These are phyloP conservation scores for Leptinotarsa peninsularis DNA, from an alignment of 2,888 invertebrate genomes.

Conservation along the genomic window DNA sequence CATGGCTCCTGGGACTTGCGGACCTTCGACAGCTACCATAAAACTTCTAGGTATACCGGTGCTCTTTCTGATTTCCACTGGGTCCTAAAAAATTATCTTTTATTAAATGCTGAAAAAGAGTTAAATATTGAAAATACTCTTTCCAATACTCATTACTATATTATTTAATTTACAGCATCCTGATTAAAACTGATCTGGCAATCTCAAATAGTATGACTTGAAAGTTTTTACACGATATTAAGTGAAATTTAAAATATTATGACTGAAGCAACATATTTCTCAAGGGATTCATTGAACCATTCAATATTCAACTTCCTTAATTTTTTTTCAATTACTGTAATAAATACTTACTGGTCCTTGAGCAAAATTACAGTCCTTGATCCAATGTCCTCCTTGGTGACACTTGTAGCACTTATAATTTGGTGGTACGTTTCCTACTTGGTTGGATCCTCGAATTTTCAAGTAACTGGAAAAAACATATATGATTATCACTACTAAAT, in stretches of 20 bases:
- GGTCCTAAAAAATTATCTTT: constrained; percentile 67
- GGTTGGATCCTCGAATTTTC: constrained; percentile 88
- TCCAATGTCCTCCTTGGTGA: constrained; percentile 96
- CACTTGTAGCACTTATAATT: constrained; percentile 96
- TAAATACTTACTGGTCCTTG: constrained; percentile 67
- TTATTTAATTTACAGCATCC: too few relatives aligned
- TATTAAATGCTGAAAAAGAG: neutral
- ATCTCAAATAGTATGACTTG: too few relatives aligned
- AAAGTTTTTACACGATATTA: too few relatives aligned
- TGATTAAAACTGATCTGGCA: too few relatives aligned
- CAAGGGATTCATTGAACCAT: too few relatives aligned
- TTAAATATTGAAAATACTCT: neutral
- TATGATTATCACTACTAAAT: too few relatives aligned
- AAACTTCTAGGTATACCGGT: constrained; percentile 98
- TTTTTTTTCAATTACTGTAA: too few relatives aligned
- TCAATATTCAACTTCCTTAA: too few relatives aligned
- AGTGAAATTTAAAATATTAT: too few relatives aligned
- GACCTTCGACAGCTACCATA: constrained; percentile 92
- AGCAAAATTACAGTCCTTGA: constrained; percentile 90
- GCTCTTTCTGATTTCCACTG: constrained; percentile 88
- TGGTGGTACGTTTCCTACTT: constrained; percentile 90
- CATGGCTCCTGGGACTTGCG: constrained; percentile 90
- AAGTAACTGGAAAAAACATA: constrained; percentile 78
- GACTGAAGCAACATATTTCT: too few relatives aligned
- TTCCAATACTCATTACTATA: too few relatives aligned